A percentile compares a stretch with the other conserved stretches of the same genome.
Conservation (phyloP, 2,888 invertebrate species). For the Heliconius ethilla region DNA sequence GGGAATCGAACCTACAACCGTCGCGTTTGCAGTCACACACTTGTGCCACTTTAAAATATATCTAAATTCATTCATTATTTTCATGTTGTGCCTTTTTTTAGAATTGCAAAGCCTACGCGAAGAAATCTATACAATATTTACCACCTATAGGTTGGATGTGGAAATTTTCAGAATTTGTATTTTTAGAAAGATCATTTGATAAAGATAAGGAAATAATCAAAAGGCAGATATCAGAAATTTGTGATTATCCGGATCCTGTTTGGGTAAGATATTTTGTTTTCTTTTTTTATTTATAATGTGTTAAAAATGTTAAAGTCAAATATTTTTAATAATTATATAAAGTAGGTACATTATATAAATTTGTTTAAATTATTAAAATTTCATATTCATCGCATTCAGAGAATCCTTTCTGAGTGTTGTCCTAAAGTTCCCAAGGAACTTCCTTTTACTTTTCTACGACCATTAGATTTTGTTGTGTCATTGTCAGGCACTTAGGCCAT, state of each 20-base stretch:
- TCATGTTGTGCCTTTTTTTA: conserved; percentile 65
- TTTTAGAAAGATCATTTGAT: conserved; percentile 94
- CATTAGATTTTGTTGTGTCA: too few species aligned
- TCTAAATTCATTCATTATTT: neutral
- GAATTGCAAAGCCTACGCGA: conserved; percentile 97
- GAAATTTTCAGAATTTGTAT: conserved; percentile 97
- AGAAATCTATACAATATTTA: conserved; percentile 93
- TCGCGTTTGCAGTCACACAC: too few species aligned
- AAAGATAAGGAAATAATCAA: conserved; percentile 93
- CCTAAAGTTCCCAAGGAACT: neutral
- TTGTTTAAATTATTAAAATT: too few species aligned
- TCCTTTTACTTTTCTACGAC: neutral
- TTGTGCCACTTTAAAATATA: neutral
- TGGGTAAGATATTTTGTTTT: conserved; percentile 83
- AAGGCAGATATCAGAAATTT: conserved; percentile 89
- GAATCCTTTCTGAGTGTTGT: neutral
- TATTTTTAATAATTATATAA: too few species aligned
- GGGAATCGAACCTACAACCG: too few species aligned
- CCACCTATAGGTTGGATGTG: conserved; percentile 98
- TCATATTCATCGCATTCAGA: neutral
- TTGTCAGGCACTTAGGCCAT: too few species aligned
- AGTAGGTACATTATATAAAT: neutral
- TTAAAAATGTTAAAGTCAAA: neutral
- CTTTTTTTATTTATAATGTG: neutral
- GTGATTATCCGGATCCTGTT: conserved; percentile 94